Base-by-base conservation (phyloP, 2,797 vertebrate species). In the Semaprochilodus insignis region DNA sequence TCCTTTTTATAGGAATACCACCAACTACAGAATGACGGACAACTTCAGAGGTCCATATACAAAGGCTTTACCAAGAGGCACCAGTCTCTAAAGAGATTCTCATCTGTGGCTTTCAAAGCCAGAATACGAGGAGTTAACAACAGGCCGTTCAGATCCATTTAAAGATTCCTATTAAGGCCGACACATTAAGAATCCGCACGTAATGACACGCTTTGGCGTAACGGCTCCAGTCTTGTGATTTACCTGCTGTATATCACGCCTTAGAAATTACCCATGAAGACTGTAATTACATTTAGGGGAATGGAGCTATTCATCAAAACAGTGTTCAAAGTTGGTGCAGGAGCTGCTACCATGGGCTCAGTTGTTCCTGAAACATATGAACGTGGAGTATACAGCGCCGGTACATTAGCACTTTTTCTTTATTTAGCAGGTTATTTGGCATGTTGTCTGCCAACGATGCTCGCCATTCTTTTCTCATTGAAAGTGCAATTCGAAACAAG, bases 401-500 rank as follows among this genome's bases (percentile, higher is more conserved):
- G 34, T 16, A 48, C 44, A 63, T 75, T 76, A 62, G 55, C 74
- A 62, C 57, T 44, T 76, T 25, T n/a, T 23, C 14, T 40, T 40
- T 60, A 40, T 62, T 44, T 59, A 19, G 54, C 25, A 60, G 8
- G 23, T 76, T 63, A 48, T 62, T 62, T 40, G 72, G 54, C 72
- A 59, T 59, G 17, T 75, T 48, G 23, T 7, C 19, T 14, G 25
- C 51, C 51, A 34, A 55, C 54, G 17, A 10, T 6, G n/a, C 13
- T 36, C 2, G 6, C 62, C 27, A 55, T 57, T 3, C 6, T 16
- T 40, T 23, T 51, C 57, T 63, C 19, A 15, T 40, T 54, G 13
- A 81, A 82, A 83, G 75, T 83, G 75, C 76, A 60, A 72, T 36
- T 73, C 44, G 65, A 54, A 60, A 31, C 31, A 21, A 11, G 7